phyloP scores from a whole-genome alignment of 2,888 invertebrate genomes.

The Lomographa bimaculata region DNA sequence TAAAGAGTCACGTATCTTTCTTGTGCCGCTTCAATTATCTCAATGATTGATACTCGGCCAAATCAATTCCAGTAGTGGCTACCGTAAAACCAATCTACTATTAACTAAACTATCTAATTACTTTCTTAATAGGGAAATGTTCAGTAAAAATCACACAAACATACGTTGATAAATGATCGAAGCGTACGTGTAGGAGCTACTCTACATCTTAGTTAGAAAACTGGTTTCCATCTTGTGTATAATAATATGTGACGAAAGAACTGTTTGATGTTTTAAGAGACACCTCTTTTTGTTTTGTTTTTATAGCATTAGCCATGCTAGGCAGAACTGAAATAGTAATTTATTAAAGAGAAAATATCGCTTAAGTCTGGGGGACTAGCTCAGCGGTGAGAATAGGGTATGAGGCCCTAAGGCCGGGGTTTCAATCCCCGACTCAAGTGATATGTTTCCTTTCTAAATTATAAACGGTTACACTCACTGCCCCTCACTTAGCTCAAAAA shows the following conservation, averaged over 20 bases:
- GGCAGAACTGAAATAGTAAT: too few species aligned
- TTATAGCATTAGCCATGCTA: too few species aligned
- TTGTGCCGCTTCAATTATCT: slow-evolving; percentile 7
- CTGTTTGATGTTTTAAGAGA: too few species aligned
- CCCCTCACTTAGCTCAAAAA: too few species aligned
- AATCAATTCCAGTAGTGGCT: slow-evolving; percentile 69
- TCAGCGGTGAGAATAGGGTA: too few species aligned
- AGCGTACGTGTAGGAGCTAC: neutral
- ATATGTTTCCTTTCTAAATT: too few species aligned
- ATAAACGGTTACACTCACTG: too few species aligned
- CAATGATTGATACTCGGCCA: slow-evolving; percentile 61
- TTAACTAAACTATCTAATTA: slow-evolving; percentile 39
- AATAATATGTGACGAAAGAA: neutral
- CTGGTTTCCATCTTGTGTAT: neutral
- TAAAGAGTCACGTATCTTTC: neutral
- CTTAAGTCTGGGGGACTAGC: too few species aligned
- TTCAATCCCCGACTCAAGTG: too few species aligned
- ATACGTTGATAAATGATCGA: slow-evolving; percentile 15
- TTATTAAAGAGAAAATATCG: too few species aligned
- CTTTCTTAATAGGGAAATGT: slow-evolving; percentile 36
- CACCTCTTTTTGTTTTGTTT: too few species aligned
- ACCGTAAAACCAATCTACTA: slow-evolving; percentile 34
- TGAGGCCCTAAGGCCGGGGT: too few species aligned
- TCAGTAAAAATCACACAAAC: slow-evolving; percentile 29
- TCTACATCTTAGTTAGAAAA: slow-evolving; percentile 1